phyloP scores from a whole-genome alignment of 2,888 invertebrate species.

The Drosophila conformis region DNA sequence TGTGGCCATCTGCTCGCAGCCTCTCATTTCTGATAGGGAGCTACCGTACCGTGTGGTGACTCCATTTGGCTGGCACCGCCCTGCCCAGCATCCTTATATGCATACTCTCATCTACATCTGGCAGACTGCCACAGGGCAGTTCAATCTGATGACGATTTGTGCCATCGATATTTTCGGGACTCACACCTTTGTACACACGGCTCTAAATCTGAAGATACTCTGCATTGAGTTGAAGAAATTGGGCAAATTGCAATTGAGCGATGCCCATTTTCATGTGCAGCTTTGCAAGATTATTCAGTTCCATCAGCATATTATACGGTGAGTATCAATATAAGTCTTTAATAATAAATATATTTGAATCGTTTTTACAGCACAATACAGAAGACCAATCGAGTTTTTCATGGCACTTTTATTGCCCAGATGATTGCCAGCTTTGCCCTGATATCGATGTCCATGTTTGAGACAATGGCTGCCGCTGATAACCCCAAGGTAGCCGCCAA shows the following conservation, averaged over 20 bases:
- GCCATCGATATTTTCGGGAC: constrained; percentile 69
- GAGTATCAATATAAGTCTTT: background rate
- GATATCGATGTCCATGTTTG: constrained; percentile 81
- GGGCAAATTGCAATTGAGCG: constrained; percentile 27
- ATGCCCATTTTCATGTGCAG: constrained; percentile 48
- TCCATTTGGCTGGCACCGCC: constrained; percentile 66
- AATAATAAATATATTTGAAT: background rate
- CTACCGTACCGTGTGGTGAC: constrained; percentile 67
- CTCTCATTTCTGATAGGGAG: constrained; percentile 55
- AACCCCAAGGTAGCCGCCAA: constrained; percentile 73
- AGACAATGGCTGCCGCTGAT: constrained; percentile 65
- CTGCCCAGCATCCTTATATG: constrained; percentile 34
- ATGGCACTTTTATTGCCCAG: constrained; percentile 74
- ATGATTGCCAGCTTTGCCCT: constrained; percentile 75
- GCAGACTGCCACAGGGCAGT: constrained; percentile 52
- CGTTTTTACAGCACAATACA: constrained; percentile 38
- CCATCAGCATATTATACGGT: constrained; percentile 81
- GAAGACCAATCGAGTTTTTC: constrained; percentile 66
- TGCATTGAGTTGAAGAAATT: constrained; percentile 67
- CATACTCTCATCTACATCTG: constrained; percentile 59
- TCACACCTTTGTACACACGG: constrained; percentile 66
- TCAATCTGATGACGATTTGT: constrained; percentile 64
- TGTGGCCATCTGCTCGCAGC: constrained; percentile 66
- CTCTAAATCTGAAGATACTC: constrained; percentile 74
- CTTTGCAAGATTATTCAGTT: constrained; percentile 63